phyloP scores from a whole-genome alignment of 2,888 invertebrate genomes.

The Ceratothoa steindachneri region DNA sequence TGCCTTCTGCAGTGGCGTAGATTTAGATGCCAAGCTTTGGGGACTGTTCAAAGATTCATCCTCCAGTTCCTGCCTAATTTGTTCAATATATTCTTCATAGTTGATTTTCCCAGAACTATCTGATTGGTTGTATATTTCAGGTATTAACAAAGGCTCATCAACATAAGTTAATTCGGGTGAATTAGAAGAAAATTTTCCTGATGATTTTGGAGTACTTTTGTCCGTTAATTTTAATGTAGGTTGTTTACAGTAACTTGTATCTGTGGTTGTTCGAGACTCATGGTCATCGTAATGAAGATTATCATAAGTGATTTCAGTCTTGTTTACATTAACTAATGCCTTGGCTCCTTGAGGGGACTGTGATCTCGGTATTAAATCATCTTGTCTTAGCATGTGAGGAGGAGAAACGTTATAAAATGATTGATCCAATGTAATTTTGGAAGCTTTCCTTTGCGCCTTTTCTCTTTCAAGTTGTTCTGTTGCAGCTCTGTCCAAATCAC shows the following conservation, averaged over 20 bases:
- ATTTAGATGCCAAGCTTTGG: too few species aligned
- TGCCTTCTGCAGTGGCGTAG: conserved; percentile 33
- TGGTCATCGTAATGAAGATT: neutral
- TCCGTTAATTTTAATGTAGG: too few species aligned
- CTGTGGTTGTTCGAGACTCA: too few species aligned
- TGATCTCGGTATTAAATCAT: conserved; percentile 30
- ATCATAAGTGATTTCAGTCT: neutral
- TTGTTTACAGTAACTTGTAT: neutral
- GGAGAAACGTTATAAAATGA: conserved; percentile 27
- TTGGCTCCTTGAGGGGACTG: neutral
- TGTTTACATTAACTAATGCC: neutral
- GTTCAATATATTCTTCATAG: neutral
- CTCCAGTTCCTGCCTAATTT: neutral
- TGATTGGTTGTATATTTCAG: too few species aligned
- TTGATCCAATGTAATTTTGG: conserved; percentile 16
- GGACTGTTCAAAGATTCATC: neutral
- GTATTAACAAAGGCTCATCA: too few species aligned
- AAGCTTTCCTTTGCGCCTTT: neutral
- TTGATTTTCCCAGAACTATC: neutral
- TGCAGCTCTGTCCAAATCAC: conserved; percentile 39
- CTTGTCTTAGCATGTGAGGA: conserved; percentile 32
- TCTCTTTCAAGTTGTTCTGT: conserved; percentile 35
- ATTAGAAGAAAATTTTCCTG: neutral
- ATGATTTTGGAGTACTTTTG: neutral
- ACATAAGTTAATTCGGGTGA: neutral